Conservation (phyloP, 2,888 invertebrate genomes). For the Ectropis crepuscularia region DNA sequence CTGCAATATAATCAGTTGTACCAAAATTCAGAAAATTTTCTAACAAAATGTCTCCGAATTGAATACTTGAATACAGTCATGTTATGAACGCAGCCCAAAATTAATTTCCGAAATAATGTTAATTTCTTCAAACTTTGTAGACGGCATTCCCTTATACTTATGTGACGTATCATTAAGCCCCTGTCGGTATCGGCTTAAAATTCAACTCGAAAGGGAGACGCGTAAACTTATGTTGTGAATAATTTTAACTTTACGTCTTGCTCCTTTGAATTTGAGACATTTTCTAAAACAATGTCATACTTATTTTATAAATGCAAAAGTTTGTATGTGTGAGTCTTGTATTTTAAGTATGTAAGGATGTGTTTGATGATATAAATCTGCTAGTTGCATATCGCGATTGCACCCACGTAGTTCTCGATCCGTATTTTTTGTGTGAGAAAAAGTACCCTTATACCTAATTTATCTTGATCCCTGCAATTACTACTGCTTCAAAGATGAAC, state of each 20-base stretch:
- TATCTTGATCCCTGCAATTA: too few species aligned
- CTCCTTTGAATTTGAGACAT: neutral
- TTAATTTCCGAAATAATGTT: constrained; percentile 66
- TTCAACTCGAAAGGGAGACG: constrained; percentile 78
- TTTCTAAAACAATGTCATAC: neutral
- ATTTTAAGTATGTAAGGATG: too few species aligned
- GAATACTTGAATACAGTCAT: too few species aligned
- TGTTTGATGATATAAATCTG: too few species aligned
- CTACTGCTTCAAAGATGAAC: too few species aligned
- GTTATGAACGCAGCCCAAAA: constrained; percentile 54
- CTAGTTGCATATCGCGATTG: too few species aligned
- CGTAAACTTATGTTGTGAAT: constrained; percentile 74
- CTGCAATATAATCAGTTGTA: too few species aligned
- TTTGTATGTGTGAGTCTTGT: neutral
- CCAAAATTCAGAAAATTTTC: neutral
- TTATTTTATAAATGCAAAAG: neutral
- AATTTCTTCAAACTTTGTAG: constrained; percentile 74
- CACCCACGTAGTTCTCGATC: too few species aligned
- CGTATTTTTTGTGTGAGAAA: too few species aligned
- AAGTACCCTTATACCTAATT: too few species aligned
- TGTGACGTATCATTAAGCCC: constrained; percentile 80
- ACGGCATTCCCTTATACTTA: constrained; percentile 81
- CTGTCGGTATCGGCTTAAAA: constrained; percentile 81
- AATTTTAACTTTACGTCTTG: constrained; percentile 48
- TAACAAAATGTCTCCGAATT: neutral